phyloP scores from a whole-genome alignment of 1,140 invertebrate species.

The Drosophila ficusphila region DNA sequence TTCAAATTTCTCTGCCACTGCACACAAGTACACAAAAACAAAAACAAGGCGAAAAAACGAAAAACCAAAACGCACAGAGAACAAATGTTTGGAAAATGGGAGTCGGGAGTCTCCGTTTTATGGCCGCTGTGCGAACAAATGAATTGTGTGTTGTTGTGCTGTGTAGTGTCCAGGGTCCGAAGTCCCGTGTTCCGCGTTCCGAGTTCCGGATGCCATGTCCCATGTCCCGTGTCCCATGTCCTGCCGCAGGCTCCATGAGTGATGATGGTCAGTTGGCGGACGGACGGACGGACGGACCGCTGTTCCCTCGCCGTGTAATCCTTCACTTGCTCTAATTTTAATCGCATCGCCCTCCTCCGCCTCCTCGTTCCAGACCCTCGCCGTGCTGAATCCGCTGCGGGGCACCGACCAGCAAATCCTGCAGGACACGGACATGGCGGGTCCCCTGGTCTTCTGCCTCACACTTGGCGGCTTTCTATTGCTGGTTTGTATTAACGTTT shows the following conservation, averaged over 20 bases:
- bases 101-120: conserved; percentile 59
- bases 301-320: conserved; percentile 27
- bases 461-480: conserved; percentile 89
- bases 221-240: conserved; percentile 8
- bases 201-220: conserved; percentile 24
- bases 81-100: conserved; percentile 53
- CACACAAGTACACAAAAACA: conserved; percentile 31
- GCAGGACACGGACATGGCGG: conserved; percentile 92
- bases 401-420: conserved; percentile 87
- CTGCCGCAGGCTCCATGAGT: conserved; percentile 62
- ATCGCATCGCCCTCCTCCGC: conserved; percentile 23
- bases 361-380: conserved; percentile 86
- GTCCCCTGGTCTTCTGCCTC: conserved; percentile 92
- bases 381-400: conserved; percentile 91
- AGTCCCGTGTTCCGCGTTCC: conserved; percentile 13
- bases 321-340: conserved; percentile 63
- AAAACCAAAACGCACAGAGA: conserved; percentile 42
- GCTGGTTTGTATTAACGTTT: conserved; percentile 73
- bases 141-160: conserved; percentile 76
- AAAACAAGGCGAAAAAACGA: conserved; percentile 6
- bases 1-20: conserved; percentile 76
- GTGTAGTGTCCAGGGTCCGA: conserved; percentile 22
- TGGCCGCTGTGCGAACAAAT: conserved; percentile 65
- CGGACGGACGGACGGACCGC: not conserved
- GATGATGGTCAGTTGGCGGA: conserved; percentile 55